phyloP scores from a whole-genome alignment of 2,797 vertebrate species.

The Pampus argenteus region DNA sequence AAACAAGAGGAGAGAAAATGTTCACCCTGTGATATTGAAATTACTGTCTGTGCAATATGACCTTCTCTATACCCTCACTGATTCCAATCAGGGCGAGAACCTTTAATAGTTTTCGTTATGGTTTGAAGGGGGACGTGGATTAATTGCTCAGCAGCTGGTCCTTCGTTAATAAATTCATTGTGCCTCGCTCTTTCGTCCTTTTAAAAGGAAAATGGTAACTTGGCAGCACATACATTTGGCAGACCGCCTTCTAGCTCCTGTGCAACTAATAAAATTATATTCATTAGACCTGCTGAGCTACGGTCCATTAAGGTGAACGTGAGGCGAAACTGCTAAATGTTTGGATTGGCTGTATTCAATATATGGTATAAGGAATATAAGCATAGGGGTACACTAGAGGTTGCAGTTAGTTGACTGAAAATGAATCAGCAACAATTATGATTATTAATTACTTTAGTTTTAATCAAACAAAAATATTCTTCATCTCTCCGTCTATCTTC shows the following conservation, averaged over 20 bases:
- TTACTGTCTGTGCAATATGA: constrained; percentile 20
- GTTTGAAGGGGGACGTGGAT: constrained; percentile 25
- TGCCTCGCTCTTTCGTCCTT: constrained; percentile 58
- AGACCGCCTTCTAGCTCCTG: constrained; percentile 37
- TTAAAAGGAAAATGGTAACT: constrained; percentile 62
- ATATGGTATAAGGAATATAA: constrained; percentile 5
- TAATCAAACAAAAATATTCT: too few relatives aligned
- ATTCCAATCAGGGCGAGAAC: constrained; percentile 45
- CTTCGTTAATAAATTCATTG: constrained; percentile 66
- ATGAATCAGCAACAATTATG: not conserved
- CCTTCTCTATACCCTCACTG: constrained; percentile 2
- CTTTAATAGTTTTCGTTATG: constrained; percentile 36
- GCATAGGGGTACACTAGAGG: not conserved
- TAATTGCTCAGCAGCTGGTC: constrained; percentile 45
- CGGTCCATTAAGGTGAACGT: constrained; percentile 52
- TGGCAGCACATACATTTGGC: constrained; percentile 68
- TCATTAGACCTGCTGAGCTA: constrained; percentile 55
- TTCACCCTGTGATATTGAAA: constrained; percentile 6
- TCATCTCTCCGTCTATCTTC: too few relatives aligned
- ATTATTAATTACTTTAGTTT: too few relatives aligned
- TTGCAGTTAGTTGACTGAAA: not conserved
- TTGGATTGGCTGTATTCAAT: constrained; percentile 13
- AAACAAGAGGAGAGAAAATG: not conserved
- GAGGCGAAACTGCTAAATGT: constrained; percentile 34
- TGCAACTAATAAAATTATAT: constrained; percentile 62